Evolutionary conservation across 2,888 invertebrate species (phyloP), one percentile per base, ranked within the genome.

Genomic region (Aricia artaxerxes): DNA sequence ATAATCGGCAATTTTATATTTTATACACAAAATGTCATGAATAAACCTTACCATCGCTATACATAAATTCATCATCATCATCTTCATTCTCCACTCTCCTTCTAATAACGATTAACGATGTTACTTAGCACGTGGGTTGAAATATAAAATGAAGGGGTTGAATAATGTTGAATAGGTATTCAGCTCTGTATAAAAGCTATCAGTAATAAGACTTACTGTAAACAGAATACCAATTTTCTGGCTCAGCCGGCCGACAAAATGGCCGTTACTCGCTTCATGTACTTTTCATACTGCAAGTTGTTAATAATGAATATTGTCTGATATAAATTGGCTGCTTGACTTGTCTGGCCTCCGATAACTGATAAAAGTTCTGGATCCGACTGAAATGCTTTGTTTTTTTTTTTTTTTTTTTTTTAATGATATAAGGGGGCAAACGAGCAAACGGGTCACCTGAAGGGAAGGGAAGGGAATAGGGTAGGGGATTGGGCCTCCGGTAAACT

Each of bases 241-340:
- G 69, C 35, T 69, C 69, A 69, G 16, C 35, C 35, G 35, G 4
- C 69, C 35, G 35, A 38, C 69, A 35, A 69, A 69, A 38, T 69
- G 16, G 1, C 69, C 38, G 35, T 38, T 35, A 69, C 35, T 69
- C 16, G 69, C 11, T 69, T 69, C 35, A 6, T 38, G 35, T 69
- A 16, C 69, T 16, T 13, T 69, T 35, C 69, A 16, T 69, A 38
- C 13, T 69, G 35, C 13, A 69, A 1, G 4, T 69, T 38, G 69
- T 31, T 11, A 69, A 69, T 69, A 38, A 11, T 69, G 4, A 38
- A 69, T 38, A 31, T 64, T 31, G 64, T 64, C 64, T 64, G 35
- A 69, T 69, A 69, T 69, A 35, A 69, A 69, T 69, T 69, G 69
- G 69, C 69, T 38, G 35, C 11, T 69, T 69, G 35, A 69, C 69